Conservation (phyloP, 2,888 invertebrate genomes). For the Drosophila mulleri region DNA sequence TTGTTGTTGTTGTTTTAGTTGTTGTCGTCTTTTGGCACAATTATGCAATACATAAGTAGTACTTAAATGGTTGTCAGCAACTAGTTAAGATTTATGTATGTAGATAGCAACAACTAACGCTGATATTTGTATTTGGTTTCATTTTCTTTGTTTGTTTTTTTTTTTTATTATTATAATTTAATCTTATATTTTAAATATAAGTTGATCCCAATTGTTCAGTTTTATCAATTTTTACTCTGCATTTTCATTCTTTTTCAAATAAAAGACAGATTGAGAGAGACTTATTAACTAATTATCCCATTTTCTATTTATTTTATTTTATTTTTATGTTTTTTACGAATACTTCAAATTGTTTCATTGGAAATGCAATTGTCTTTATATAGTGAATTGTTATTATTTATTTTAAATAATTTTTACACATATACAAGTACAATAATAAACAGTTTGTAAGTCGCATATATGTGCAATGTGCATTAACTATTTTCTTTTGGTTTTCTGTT, state of each 20-base stretch:
- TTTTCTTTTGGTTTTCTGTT: background rate
- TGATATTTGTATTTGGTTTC: slow-evolving; percentile 42
- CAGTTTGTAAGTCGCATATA: slow-evolving; percentile 39
- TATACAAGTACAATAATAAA: slow-evolving; percentile 75
- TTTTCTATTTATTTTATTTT: slow-evolving; percentile 32
- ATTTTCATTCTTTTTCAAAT: slow-evolving; percentile 69
- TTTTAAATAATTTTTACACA: slow-evolving; percentile 81
- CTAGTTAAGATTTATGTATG: slow-evolving; percentile 2
- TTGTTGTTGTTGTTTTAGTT: slow-evolving; percentile 25
- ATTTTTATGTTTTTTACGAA: slow-evolving; percentile 25
- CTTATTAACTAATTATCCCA: slow-evolving; percentile 58
- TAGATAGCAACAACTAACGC: slow-evolving; percentile 26
- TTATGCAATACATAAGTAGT: slow-evolving; percentile 54
- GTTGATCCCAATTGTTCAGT: slow-evolving; percentile 86
- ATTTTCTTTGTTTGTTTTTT: slow-evolving; percentile 44
- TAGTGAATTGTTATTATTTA: slow-evolving; percentile 31
- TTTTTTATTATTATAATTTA: slow-evolving; percentile 74
- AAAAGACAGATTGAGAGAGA: slow-evolving; percentile 60
- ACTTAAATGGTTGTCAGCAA: slow-evolving; percentile 11
- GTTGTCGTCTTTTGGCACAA: slow-evolving; percentile 64
- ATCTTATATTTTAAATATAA: slow-evolving; percentile 85
- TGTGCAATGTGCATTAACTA: slow-evolving; percentile 52
- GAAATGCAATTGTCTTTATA: slow-evolving; percentile 61
- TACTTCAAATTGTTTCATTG: slow-evolving; percentile 38
- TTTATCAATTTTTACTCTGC: slow-evolving; percentile 82